A percentile compares a stretch with the other conserved stretches of the same genome.
Evolutionary conservation across 2,888 invertebrate species (phyloP).

Genomic region (Macroteleia sp.): DNA sequence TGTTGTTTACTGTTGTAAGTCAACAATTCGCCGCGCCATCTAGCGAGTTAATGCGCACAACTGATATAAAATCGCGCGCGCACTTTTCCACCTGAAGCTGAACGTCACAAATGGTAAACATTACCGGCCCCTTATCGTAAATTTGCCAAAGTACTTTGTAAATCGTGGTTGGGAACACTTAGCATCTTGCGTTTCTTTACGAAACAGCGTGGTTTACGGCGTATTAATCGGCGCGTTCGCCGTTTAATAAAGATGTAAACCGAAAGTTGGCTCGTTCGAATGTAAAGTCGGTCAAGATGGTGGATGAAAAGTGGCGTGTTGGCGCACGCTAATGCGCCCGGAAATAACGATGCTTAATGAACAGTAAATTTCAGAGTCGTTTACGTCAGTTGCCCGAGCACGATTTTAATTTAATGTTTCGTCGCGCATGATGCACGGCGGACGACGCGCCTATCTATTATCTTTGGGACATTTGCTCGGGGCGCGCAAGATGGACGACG

Average conservation of each 20-base stretch:
- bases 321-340: slow-evolving; percentile 34
- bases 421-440: slow-evolving; percentile 56
- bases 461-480: slow-evolving; percentile 57
- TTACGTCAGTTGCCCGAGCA: slow-evolving; percentile 50
- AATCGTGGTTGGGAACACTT: slow-evolving; percentile 26
- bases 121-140: slow-evolving; percentile 17
- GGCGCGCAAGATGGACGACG: slow-evolving; percentile 52
- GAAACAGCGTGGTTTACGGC: slow-evolving; percentile 42
- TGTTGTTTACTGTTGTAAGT: slow-evolving; percentile 2
- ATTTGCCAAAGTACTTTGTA: slow-evolving; percentile 33
- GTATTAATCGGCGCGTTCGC: slow-evolving; percentile 51
- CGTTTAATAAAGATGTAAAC: slow-evolving; percentile 59
- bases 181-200: slow-evolving; percentile 16
- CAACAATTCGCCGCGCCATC: slow-evolving; percentile 15
- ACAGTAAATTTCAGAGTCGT: slow-evolving; percentile 56
- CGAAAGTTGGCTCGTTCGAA: slow-evolving; percentile 49
- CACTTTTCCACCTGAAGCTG: slow-evolving; percentile 8
- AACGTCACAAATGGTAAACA: slow-evolving; percentile 24
- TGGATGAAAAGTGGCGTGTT: slow-evolving; percentile 51
- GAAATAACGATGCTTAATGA: slow-evolving; percentile 62
- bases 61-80: slow-evolving; percentile 1
- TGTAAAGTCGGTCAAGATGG: slow-evolving; percentile 40
- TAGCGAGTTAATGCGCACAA: slow-evolving; percentile 3
- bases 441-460: slow-evolving; percentile 50
- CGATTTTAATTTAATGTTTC: slow-evolving; percentile 65